Evolutionary conservation across 2,888 invertebrate species (phyloP), one percentile per base, ranked within the genome.

Genomic region (Ophion ellenae): DNA sequence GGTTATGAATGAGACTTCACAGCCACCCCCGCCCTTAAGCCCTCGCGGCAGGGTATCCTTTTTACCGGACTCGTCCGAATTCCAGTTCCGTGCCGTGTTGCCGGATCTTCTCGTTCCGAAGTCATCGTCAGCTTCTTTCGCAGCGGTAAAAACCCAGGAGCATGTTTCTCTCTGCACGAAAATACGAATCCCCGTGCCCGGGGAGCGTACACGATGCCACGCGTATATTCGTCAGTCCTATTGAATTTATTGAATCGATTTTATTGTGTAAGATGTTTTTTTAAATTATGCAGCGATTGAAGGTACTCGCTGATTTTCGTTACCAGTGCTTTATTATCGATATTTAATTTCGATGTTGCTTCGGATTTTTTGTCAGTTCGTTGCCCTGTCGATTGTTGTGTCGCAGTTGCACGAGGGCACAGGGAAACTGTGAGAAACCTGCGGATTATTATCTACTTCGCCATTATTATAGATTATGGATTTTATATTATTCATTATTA

Each of bases 11-110:
- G 91, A 86, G 83, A 83, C 87, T 83, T 88, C 87, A 14, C 53
- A 87, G 87, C 89, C 91, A 92, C 91, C 92, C 91, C 91, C 91
- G 89, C 91, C 91, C 89, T 90, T 90, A 89, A 90, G 90, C 90
- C 92, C 89, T 92, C 93, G 83, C 93, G 89, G 91, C 91, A 86
- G 93, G 93, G 91, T 90, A 90, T 90, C 90, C 87, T 85, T 89
- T 88, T 88, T 89, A 86, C 88, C 79, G 86, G 87, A 90, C 87
- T 66, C 86, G 87, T 85, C 88, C 87, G 87, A 85, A 89, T 91
- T 90, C 88, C 84, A 71, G 84, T 80, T 84, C 75, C 71, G 90
- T 91, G 90, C 91, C 70, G 79, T 79, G 90, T 92, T 90, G 90
- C 90, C 91, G 90, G 88, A 89, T 90, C 88, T 83, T 86, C 83